A percentile compares a stretch with the other conserved stretches of the same genome.
Evolutionary conservation across 1,140 invertebrate genomes (phyloP).

Genomic region (Gryllus bimaculatus): DNA sequence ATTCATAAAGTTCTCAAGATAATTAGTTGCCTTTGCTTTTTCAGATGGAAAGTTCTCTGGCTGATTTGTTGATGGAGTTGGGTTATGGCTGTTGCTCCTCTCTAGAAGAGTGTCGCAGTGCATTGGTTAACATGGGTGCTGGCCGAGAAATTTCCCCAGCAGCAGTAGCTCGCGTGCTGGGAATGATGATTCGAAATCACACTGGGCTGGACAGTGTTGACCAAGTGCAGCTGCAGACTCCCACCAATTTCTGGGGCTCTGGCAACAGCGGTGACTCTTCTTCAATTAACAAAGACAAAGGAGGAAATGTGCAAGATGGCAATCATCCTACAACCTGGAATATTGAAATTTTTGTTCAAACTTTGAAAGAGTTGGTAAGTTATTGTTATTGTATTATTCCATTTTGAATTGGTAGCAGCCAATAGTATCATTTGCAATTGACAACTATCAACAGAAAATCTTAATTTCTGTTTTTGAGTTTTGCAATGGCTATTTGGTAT

Average conservation of each 20-base stretch:
- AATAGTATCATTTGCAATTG: no score
- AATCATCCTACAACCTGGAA: slow-evolving; percentile 68
- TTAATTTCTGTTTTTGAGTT: no score
- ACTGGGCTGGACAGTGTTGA: slow-evolving; percentile 52
- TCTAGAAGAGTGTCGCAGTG: slow-evolving; percentile 80
- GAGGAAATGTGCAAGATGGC: slow-evolving; percentile 27
- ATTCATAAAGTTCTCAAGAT: no score
- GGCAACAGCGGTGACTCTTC: not conserved
- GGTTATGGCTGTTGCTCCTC: slow-evolving; percentile 79
- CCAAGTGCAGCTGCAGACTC: slow-evolving; percentile 41
- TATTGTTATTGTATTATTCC: slow-evolving; percentile 10
- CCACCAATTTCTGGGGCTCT: slow-evolving; percentile 16
- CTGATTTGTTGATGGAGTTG: slow-evolving; percentile 80
- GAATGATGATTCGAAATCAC: slow-evolving; percentile 78
- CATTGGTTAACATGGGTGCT: slow-evolving; percentile 63
- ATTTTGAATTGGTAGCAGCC: no score
- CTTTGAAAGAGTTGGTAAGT: slow-evolving; percentile 74
- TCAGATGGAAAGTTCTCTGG: slow-evolving; percentile 40
- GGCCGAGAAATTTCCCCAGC: slow-evolving; percentile 61
- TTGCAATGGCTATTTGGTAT: no score
- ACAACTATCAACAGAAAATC: no score
- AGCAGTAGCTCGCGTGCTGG: slow-evolving; percentile 71
- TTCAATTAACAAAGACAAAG: slow-evolving; percentile 12
- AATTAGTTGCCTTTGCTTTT: not conserved
- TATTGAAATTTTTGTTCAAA: slow-evolving; percentile 83